Evolutionary conservation across 53 echinoderm and acorn worm genomes (phyloP).

Genomic region (Glandiceps talaboti): DNA sequence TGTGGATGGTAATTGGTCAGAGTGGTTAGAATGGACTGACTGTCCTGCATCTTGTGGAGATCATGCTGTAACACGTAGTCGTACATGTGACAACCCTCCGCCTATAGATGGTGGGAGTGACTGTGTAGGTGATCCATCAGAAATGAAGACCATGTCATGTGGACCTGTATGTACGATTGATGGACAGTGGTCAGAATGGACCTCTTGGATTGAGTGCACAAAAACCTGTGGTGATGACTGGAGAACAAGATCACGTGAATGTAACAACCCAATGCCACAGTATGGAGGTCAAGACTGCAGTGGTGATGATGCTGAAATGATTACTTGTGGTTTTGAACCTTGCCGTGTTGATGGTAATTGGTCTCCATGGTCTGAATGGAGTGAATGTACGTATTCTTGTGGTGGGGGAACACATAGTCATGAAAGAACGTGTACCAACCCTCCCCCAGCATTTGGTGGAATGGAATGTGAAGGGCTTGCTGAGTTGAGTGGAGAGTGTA

Average conservation of each 20-base stretch:
- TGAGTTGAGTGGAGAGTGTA: slow-evolving; percentile 11
- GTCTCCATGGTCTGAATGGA: slow-evolving; percentile 18
- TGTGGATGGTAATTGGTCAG: slow-evolving; percentile 23
- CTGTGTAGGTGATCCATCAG: slow-evolving; percentile 21
- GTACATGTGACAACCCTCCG: slow-evolving; percentile 36
- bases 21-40: slow-evolving; percentile 12
- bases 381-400: slow-evolving; percentile 5
- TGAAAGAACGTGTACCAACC: slow-evolving; percentile 37
- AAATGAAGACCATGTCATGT: neutral
- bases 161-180: slow-evolving; percentile 14
- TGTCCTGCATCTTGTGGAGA: slow-evolving; percentile 10
- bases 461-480: slow-evolving; percentile 26
- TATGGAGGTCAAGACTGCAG: slow-evolving; percentile 36
- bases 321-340: slow-evolving; percentile 4
- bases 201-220: slow-evolving; percentile 26
- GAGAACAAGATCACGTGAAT: slow-evolving; percentile 19
- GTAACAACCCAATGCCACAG: slow-evolving; percentile 28
- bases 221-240: slow-evolving; percentile 32
- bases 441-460: slow-evolving; percentile 33
- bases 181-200: slow-evolving; percentile 14
- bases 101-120: slow-evolving; percentile 23
- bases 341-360: slow-evolving; percentile 22
- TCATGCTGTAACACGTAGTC: slow-evolving; percentile 23
- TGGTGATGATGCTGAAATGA: slow-evolving; percentile 7
- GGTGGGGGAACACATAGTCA: slow-evolving; percentile 26